These are phyloP conservation scores for Idaea straminata DNA, from an alignment of 2,888 invertebrate genomes.

Conservation along the genomic window DNA sequence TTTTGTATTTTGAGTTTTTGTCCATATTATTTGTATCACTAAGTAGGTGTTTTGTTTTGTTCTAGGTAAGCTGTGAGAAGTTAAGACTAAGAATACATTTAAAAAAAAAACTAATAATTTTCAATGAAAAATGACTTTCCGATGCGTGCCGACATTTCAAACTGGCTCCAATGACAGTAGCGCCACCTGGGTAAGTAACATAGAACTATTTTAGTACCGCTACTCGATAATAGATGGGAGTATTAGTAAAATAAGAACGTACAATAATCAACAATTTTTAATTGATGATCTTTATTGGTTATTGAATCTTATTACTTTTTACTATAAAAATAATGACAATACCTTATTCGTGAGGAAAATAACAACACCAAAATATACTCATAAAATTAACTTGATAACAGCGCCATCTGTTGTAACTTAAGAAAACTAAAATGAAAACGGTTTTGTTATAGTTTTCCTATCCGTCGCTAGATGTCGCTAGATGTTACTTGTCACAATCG, in stretches of 20 bases:
- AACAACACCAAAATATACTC: neutral
- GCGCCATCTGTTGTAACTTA: neutral
- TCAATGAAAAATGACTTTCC: constrained; percentile 81
- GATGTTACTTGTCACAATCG: neutral
- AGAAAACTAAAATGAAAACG: neutral
- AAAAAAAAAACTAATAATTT: constrained; percentile 42
- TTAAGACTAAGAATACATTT: constrained; percentile 41
- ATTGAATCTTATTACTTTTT: neutral
- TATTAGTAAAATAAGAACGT: neutral
- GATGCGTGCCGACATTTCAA: constrained; percentile 84
- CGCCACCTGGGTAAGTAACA: constrained; percentile 83
- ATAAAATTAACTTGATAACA: neutral
- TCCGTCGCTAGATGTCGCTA: constrained; percentile 21
- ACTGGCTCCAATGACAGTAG: constrained; percentile 82
- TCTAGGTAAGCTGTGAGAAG: constrained; percentile 84
- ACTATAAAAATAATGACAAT: neutral
- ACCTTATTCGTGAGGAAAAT: too few relatives aligned
- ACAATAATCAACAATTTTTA: too few relatives aligned
- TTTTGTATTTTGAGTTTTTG: neutral
- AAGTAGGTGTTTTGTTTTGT: constrained; percentile 82
- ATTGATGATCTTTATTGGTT: too few relatives aligned
- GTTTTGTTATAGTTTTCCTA: constrained; percentile 10
- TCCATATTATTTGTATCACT: constrained; percentile 55
- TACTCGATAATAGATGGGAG: constrained; percentile 41
- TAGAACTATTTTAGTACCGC: constrained; percentile 27